These are phyloP conservation scores for Karalla daura DNA, from an alignment of 2,797 vertebrate genomes.

Conservation along the genomic window DNA sequence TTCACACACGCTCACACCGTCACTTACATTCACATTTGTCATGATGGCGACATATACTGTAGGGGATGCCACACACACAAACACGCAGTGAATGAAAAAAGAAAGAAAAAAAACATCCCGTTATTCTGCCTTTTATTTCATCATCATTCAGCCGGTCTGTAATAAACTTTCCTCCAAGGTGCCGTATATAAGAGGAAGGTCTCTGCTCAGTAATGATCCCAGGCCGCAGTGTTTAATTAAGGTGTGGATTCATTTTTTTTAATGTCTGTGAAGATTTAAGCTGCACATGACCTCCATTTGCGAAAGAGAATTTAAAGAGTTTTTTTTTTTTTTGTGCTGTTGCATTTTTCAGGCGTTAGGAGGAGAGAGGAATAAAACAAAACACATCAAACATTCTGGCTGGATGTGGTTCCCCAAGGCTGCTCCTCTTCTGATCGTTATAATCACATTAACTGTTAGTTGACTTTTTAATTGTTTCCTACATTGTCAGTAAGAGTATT, in stretches of 20 bases:
- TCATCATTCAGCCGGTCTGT: constrained; percentile 33
- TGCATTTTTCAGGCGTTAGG: too few relatives aligned
- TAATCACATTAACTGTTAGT: constrained; percentile 5
- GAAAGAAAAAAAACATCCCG: not conserved
- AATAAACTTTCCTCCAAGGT: not conserved
- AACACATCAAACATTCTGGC: not conserved
- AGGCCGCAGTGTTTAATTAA: constrained; percentile 5
- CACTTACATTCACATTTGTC: constrained; percentile 37
- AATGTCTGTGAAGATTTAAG: not conserved
- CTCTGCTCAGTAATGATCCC: not conserved
- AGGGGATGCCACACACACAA: not conserved
- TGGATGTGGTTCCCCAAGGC: not conserved
- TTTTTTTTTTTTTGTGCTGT: constrained; percentile 3
- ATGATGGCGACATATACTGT: too few relatives aligned
- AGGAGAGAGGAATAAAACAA: too few relatives aligned
- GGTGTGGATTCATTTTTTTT: not conserved
- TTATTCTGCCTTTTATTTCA: constrained; percentile 18
- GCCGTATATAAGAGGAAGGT: not conserved
- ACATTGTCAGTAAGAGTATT: not conserved
- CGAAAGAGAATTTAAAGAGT: not conserved
- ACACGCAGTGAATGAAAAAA: not conserved
- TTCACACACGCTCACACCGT: constrained; percentile 26
- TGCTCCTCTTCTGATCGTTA: not conserved
- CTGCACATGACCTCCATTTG: not conserved
- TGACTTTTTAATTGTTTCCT: constrained; percentile 36